These are phyloP conservation scores for Enoplolaimus lenunculus DNA, from an alignment of 2,888 invertebrate genomes.

Conservation along the genomic window DNA sequence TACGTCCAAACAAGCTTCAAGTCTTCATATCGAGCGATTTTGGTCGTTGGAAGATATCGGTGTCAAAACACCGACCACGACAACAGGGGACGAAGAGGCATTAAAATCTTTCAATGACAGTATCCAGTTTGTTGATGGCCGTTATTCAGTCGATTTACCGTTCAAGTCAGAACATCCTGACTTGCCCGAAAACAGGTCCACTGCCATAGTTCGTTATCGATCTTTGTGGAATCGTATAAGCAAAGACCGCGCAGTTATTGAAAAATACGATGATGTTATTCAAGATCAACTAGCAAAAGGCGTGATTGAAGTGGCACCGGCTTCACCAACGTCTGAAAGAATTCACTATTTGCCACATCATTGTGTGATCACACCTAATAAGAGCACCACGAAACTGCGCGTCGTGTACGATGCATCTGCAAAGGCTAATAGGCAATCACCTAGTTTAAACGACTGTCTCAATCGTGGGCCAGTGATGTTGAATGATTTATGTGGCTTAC, in stretches of 20 bases:
- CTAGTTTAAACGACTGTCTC: conserved; percentile 26
- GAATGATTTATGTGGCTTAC: conserved; percentile 22
- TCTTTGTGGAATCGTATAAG: conserved; percentile 7
- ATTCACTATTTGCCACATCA: conserved; percentile 27
- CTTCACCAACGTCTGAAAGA: neutral
- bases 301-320: conserved; percentile 21
- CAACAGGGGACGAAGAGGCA: conserved; percentile 8
- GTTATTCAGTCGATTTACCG: conserved; percentile 3
- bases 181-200: neutral
- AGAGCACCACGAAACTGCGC: conserved; percentile 27
- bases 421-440: conserved; percentile 19
- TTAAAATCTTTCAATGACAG: neutral
- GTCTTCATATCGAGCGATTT: neutral
- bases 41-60: conserved; percentile 9
- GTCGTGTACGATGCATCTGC: conserved; percentile 29
- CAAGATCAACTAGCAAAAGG: conserved; percentile 18
- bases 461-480: conserved; percentile 25
- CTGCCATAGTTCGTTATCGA: neutral
- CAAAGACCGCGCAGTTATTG: conserved; percentile 6
- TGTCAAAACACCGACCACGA: neutral
- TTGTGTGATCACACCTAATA: conserved; percentile 21
- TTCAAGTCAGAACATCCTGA: neutral
- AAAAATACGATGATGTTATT: conserved; percentile 21
- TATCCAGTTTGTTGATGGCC: neutral
- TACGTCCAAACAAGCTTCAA: neutral